Evolutionary conservation across 2,113 vertebrate genomes (phyloP), one percentile per base, ranked within the genome.

Genomic region (Bos javanicus): DNA sequence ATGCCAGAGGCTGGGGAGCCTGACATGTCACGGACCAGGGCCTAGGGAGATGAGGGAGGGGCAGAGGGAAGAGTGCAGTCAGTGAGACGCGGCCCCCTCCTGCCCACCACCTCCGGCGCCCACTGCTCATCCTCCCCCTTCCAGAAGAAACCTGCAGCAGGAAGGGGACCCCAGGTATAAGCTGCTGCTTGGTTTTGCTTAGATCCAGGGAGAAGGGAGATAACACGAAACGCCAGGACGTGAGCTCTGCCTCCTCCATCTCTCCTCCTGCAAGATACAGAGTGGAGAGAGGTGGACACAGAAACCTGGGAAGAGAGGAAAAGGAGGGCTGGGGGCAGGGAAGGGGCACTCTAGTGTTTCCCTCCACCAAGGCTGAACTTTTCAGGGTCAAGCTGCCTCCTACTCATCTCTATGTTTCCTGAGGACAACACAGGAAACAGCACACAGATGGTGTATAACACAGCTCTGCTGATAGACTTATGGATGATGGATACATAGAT

Each of bases 131-230:
- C 59, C 50, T 16, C 26, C 33, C 21, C 39, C 36, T 43, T 33
- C 90, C 76, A 9, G 59, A 36, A 83, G 62, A 82, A 98, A 99
- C 99, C 99, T 98, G 98, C 48, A 99, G 96, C 36, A 98, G 92
- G 17, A 99, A 97, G 2, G 98, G 99, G 50, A 94, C 95, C 43
- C 98, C 98, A 4, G 99, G 99, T 67, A 98, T 84, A 16, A 99
- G 99, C 94, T 99, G 82, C 17, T 92, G 98, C 57, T 98, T 99
- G 67, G 99, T 99, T 95, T 98, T 98, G 71, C 99, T 99, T 15
- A 99, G 97, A 94, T 99, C 99, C 76, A 99, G 90, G 7, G 43
- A 98, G 97, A 99, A 99, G 71, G 96, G 98, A 16, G 99, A 98
- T 16, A 98, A 87, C 56, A 99, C 96, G 46, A 99, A 98, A 9